A percentile compares a stretch with the other conserved stretches of the same genome.
Evolutionary conservation across 2,113 vertebrate species (phyloP).

Genomic region (Microcebus jonahi): DNA sequence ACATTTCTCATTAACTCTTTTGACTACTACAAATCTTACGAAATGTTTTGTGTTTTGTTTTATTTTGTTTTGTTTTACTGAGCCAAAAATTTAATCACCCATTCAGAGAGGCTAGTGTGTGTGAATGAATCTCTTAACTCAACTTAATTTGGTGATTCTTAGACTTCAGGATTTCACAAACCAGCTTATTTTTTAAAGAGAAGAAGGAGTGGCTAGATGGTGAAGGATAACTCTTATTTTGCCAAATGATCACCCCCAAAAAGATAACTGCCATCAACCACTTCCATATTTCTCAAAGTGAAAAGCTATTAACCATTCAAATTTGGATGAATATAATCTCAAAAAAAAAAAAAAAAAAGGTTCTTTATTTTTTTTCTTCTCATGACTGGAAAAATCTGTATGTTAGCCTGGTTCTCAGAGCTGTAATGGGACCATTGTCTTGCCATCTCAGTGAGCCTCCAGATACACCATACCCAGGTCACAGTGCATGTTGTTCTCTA

Average conservation of each 20-base stretch:
- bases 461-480: accelerated
- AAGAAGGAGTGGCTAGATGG: background rate
- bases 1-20: background rate
- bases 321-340: background rate
- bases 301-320: background rate
- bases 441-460: too few species aligned
- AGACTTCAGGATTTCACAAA: background rate
- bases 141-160: background rate
- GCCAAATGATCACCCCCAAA: background rate
- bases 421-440: background rate
- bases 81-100: background rate
- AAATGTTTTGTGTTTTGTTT: background rate
- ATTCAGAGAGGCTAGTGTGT: background rate
- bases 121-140: background rate
- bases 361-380: background rate
- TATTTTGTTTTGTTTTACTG: background rate
- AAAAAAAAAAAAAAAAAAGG: background rate
- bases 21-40: background rate
- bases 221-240: background rate
- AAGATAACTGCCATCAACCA: background rate
- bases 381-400: background rate
- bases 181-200: background rate
- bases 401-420: background rate
- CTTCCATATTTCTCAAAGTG: background rate
- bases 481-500: background rate